phyloP scores from a whole-genome alignment of 2,113 vertebrate genomes.

The Gobius niger region DNA sequence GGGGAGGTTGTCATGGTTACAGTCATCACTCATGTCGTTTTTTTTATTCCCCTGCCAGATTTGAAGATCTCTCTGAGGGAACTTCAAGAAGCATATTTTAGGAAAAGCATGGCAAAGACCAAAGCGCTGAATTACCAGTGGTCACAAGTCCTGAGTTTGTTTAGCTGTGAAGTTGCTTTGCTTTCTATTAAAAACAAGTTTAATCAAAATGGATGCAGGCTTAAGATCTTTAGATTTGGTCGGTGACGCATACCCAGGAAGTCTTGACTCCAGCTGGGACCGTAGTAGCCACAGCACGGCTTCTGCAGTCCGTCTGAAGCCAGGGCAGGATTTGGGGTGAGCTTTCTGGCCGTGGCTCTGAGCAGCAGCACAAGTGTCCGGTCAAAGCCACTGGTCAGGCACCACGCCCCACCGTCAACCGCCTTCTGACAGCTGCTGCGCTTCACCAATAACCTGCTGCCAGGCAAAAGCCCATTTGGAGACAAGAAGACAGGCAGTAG shows the following conservation, averaged over 20 bases:
- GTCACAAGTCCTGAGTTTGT: conserved; percentile 58
- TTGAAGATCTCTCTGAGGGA: conserved; percentile 54
- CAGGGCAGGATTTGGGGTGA: conserved; percentile 57
- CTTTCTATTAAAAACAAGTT: conserved; percentile 20
- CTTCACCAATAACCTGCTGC: conserved; percentile 57
- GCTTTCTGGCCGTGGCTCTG: conserved; percentile 50
- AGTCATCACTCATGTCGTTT: conserved; percentile 62
- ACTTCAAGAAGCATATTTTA: conserved; percentile 54
- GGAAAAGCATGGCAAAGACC: conserved; percentile 49
- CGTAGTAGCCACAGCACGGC: conserved; percentile 53
- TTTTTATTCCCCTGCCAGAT: conserved; percentile 62
- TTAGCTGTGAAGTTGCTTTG: conserved; percentile 51
- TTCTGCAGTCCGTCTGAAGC: conserved; percentile 50
- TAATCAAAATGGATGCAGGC: conserved; percentile 30
- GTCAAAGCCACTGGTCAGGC: conserved; percentile 63
- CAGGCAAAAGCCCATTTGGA: conserved; percentile 59
- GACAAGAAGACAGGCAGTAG: conserved; percentile 50
- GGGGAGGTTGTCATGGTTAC: conserved; percentile 69
- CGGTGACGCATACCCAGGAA: conserved; percentile 37
- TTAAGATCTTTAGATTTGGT: conserved; percentile 24
- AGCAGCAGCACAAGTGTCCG: conserved; percentile 57
- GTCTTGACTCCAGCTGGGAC: conserved; percentile 30
- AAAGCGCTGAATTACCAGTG: conserved; percentile 44
- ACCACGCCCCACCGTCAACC: conserved; percentile 70
- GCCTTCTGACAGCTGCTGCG: conserved; percentile 71